A percentile compares a stretch with the other conserved stretches of the same genome.
phyloP scores from a whole-genome alignment of 2,797 vertebrate genomes.

The Microctenopoma steveboyesi region DNA sequence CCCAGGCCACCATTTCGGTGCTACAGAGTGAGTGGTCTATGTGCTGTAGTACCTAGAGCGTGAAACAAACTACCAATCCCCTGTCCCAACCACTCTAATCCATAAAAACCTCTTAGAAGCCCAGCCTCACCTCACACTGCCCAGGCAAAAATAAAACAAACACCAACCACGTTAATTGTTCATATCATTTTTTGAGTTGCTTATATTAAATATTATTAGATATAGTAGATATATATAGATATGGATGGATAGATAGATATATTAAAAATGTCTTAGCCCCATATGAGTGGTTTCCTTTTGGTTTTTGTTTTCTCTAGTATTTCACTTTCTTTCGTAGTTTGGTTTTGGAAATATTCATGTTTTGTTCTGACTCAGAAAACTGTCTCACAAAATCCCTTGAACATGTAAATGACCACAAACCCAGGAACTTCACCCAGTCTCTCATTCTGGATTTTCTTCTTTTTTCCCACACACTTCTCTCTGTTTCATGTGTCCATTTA shows the following conservation, averaged over 20 bases:
- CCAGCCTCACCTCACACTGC: conserved; percentile 36
- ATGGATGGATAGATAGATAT: neutral
- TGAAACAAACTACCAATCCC: conserved; percentile 54
- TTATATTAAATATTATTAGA: conserved; percentile 1
- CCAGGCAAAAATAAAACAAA: conserved; percentile 36
- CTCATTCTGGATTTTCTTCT: conserved; percentile 71
- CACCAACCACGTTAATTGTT: conserved; percentile 13
- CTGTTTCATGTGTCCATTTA: conserved; percentile 61
- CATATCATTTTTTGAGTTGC: conserved; percentile 9
- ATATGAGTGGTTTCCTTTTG: conserved; percentile 35
- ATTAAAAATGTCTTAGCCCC: conserved; percentile 5
- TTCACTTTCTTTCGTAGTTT: conserved; percentile 7
- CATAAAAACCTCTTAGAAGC: conserved; percentile 28
- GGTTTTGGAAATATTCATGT: conserved; percentile 32
- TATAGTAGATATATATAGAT: neutral
- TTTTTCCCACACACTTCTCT: conserved; percentile 55
- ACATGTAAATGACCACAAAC: conserved; percentile 76
- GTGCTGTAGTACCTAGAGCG: conserved; percentile 89
- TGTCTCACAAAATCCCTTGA: conserved; percentile 48
- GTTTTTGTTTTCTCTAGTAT: conserved; percentile 33
- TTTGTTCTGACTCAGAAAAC: conserved; percentile 24
- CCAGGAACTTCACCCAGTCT: conserved; percentile 63
- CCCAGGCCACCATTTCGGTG: conserved; percentile 98
- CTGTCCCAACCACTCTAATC: conserved; percentile 47
- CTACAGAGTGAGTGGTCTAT: conserved; percentile 98